A percentile compares a stretch with the other conserved stretches of the same genome.
These are phyloP conservation scores for Vulpes vulpes DNA, from an alignment of 2,113 vertebrate genomes.

Conservation along the genomic window DNA sequence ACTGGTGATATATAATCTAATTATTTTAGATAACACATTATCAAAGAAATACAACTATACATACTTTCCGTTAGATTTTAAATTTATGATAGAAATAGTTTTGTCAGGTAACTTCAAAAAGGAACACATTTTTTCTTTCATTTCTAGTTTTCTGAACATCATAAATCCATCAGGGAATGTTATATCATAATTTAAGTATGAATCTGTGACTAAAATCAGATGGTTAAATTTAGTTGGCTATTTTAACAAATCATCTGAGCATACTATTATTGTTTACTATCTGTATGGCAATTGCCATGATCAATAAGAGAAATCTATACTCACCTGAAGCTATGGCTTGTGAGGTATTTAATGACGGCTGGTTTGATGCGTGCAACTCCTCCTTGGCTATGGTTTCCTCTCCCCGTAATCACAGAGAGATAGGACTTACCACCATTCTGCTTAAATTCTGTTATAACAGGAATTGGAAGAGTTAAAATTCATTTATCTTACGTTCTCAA, in stretches of 20 bases:
- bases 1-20: neutral
- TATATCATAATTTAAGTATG: constrained; percentile 9
- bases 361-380: constrained; percentile 97
- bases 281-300: constrained; percentile 51
- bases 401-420: constrained; percentile 97
- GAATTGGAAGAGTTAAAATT: constrained; percentile 77
- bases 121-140: neutral
- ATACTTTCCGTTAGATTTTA: constrained; percentile 49
- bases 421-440: constrained; percentile 92
- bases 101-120: constrained; percentile 44
- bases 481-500: constrained; percentile 21
- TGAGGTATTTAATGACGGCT: constrained; percentile 97
- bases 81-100: constrained; percentile 33
- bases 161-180: constrained; percentile 5
- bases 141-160: constrained; percentile 39
- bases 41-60: neutral
- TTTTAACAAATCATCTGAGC: constrained; percentile 23
- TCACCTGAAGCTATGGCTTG: constrained; percentile 94
- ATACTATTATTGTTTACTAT: constrained; percentile 67
- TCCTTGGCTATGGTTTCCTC: constrained; percentile 98
- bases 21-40: neutral
- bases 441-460: constrained; percentile 91
- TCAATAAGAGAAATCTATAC: constrained; percentile 80
- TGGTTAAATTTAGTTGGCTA: neutral
- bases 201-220: constrained; percentile 22